phyloP scores from a whole-genome alignment of 2,888 invertebrate species.

The Gastrophysa polygoni region DNA sequence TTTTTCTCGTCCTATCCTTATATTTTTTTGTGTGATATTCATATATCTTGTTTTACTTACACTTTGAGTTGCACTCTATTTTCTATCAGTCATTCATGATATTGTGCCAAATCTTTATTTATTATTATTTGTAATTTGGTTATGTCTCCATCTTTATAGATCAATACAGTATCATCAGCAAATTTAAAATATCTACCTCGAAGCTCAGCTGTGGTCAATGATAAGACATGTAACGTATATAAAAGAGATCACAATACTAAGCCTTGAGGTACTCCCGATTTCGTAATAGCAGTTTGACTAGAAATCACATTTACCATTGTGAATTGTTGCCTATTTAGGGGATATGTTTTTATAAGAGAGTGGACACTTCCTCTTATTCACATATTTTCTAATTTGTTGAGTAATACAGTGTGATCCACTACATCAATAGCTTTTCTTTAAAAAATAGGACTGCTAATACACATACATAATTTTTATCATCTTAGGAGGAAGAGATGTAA shows the following conservation, averaged over 20 bases:
- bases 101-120: too few relatives aligned
- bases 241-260: neutral
- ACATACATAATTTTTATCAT: too few relatives aligned
- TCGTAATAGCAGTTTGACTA: neutral
- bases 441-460: too few relatives aligned
- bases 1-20: too few relatives aligned
- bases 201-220: neutral
- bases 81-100: too few relatives aligned
- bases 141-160: neutral
- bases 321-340: slow-evolving; percentile 3
- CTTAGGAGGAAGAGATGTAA: too few relatives aligned
- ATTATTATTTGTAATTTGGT: too few relatives aligned
- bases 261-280: neutral
- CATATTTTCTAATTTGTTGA: slow-evolving; percentile 19
- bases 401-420: too few relatives aligned
- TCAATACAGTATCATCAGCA: slow-evolving; percentile 5
- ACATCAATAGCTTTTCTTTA: too few relatives aligned
- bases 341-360: slow-evolving; percentile 4
- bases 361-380: neutral
- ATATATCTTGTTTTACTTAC: too few relatives aligned
- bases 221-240: slow-evolving; percentile 5
- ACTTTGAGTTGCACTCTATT: too few relatives aligned
- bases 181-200: slow-evolving; percentile 1
- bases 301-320: slow-evolving; percentile 2
- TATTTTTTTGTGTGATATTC: too few relatives aligned